Evolutionary conservation across 2,888 invertebrate species (phyloP), one percentile per base, ranked within the genome.

Genomic region (Lochmaea crataegi): DNA sequence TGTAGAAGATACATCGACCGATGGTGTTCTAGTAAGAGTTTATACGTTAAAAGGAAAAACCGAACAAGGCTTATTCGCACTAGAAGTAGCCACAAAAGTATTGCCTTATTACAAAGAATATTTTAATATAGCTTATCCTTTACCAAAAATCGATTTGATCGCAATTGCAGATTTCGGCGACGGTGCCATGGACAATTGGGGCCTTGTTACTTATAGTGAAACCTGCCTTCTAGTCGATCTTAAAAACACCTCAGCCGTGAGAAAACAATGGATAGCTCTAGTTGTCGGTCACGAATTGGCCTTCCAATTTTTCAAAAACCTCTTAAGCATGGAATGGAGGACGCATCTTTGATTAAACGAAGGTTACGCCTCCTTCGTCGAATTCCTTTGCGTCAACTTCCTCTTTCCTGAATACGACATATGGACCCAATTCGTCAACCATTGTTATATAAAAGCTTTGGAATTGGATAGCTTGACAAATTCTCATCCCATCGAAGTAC

Each of bases 181-280:
- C 76, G 97, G 96, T 79, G 98, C 98, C 70, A 98, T 98, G 98
- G 98, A 98, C 87, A 99, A 99, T 87, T 99, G 98, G 98, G 98
- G 98, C 2, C 86, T 93, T 64, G 94, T 96, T 42, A 96, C 96
- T n/a, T 97, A 95, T 83, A 91, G 84, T n/a, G 98, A 99, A 86
- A 94, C 95, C 7, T 95, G 95, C 79, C 89, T 98, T 0, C 88
- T 98, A 48, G 95, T 97, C 5, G 98, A 99, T 88, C 94, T 95
- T 1, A 90, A 94, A 81, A 95, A 97, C 84, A 96, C 97, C 0
- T 96, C 97, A 1, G 91, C 96, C 4, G 92, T 92, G 71, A 90
- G 93, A 67, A 93, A 94, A 80, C 96, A 96, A 84, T 93, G 92
- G 88, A 94, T 97, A 81, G 97, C 97, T 0, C 87, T 97, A 22